phyloP scores from a whole-genome alignment of 2,888 invertebrate species.

The Agrochola macilenta region DNA sequence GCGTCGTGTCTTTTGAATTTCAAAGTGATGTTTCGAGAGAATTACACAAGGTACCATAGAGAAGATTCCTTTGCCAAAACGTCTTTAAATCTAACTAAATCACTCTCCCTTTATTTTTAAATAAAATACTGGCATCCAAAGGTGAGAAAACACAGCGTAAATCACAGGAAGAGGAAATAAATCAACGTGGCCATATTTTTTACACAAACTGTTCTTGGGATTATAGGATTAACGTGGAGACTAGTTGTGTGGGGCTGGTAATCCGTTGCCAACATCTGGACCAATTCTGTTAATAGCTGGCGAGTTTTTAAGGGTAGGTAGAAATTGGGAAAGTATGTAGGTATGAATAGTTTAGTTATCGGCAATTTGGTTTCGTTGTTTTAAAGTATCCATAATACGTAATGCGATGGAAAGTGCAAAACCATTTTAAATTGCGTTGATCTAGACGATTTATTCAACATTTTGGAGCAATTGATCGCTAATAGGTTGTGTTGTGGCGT shows the following conservation, averaged over 20 bases:
- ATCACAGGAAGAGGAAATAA: slow-evolving; percentile 69
- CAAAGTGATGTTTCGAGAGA: not conserved
- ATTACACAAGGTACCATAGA: too few relatives aligned
- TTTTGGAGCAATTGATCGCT: not conserved
- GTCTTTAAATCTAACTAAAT: slow-evolving; percentile 43
- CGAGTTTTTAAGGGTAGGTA: slow-evolving; percentile 56
- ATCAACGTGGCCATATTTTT: slow-evolving; percentile 63
- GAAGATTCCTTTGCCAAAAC: not conserved
- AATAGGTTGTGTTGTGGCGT: not conserved
- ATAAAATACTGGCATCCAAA: slow-evolving; percentile 49
- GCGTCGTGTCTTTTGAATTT: not conserved
- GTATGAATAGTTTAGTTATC: slow-evolving; percentile 4
- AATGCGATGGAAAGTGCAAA: too few relatives aligned
- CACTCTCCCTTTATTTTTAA: slow-evolving; percentile 30
- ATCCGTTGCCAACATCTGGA: slow-evolving; percentile 61
- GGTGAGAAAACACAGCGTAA: slow-evolving; percentile 71
- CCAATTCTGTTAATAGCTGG: slow-evolving; percentile 59
- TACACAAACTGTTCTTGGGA: slow-evolving; percentile 48
- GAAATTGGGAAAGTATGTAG: not conserved
- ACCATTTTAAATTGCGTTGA: too few relatives aligned
- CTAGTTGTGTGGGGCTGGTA: slow-evolving; percentile 54
- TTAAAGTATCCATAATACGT: not conserved
- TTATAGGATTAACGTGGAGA: slow-evolving; percentile 57
- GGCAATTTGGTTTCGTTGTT: not conserved
- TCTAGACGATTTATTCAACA: not conserved